Conservation (phyloP, 2,888 invertebrate species). For the Silvanus unidentatus region DNA sequence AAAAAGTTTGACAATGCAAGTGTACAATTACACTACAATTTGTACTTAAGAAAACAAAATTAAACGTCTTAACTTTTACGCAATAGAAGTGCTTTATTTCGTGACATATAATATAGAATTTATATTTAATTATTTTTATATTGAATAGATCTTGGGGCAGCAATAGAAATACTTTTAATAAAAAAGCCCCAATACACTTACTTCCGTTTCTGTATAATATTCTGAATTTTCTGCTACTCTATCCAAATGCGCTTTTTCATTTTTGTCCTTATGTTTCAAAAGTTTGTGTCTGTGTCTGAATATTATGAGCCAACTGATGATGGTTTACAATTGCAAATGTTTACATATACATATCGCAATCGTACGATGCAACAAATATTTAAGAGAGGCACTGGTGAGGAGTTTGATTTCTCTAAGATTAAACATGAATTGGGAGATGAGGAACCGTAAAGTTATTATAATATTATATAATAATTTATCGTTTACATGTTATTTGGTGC, state of each 20-base stretch:
- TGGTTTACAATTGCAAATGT: conserved; percentile 84
- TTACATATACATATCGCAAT: conserved; percentile 95
- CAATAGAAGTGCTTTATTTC: too few species aligned
- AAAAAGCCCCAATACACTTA: conserved; percentile 11
- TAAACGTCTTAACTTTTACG: too few species aligned
- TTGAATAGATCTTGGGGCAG: too few species aligned
- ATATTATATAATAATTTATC: conserved; percentile 4
- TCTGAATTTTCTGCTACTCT: conserved; percentile 91
- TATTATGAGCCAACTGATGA: conserved; percentile 88
- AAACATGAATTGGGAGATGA: conserved; percentile 89
- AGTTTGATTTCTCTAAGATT: conserved; percentile 95
- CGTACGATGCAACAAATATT: conserved; percentile 98
- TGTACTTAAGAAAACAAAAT: too few species aligned
- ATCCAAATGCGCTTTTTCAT: conserved; percentile 93
- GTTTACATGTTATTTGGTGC: conserved; percentile 1
- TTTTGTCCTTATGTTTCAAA: conserved; percentile 95
- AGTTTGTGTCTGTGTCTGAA: conserved; percentile 81
- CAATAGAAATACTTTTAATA: too few species aligned
- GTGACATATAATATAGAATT: too few species aligned
- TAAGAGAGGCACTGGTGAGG: conserved; percentile 90
- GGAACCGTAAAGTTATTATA: conserved; percentile 64
- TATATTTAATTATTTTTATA: too few species aligned
- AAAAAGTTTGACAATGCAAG: too few species aligned
- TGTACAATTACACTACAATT: too few species aligned
- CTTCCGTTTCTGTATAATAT: conserved; percentile 71